Evolutionary conservation across 2,797 vertebrate genomes (phyloP).

Genomic region (Dryobates pubescens): DNA sequence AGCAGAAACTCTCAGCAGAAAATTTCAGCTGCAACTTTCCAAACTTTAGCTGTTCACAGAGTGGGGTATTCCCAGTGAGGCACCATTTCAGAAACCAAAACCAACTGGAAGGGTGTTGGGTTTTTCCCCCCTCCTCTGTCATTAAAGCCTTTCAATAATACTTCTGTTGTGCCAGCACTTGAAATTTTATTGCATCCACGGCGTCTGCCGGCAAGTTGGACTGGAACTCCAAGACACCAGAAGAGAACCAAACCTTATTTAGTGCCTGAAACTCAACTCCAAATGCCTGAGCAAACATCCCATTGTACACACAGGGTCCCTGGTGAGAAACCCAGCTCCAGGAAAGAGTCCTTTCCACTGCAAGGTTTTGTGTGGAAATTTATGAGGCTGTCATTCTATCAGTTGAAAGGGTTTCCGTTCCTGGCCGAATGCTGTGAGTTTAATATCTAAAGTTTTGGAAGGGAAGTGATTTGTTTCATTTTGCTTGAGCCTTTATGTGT

Average conservation of each 20-base stretch:
- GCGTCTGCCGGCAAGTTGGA: background rate
- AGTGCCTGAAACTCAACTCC: conserved; percentile 2
- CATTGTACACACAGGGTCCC: conserved; percentile 50
- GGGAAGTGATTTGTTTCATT: conserved; percentile 69
- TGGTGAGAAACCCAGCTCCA: conserved; percentile 32
- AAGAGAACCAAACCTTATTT: conserved; percentile 29
- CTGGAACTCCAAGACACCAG: conserved; percentile 9
- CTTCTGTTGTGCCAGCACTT: background rate
- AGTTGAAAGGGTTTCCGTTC: conserved; percentile 59
- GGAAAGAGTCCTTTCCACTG: conserved; percentile 19
- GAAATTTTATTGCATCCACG: conserved; percentile 1
- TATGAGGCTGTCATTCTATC: conserved; percentile 56
- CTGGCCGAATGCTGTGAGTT: conserved; percentile 26
- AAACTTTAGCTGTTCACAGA: background rate
- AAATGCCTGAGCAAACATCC: conserved; percentile 53
- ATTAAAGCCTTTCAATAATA: conserved; percentile 31
- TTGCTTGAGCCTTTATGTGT: conserved; percentile 49
- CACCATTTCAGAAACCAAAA: background rate
- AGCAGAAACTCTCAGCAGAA: background rate
- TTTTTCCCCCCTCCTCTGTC: background rate
- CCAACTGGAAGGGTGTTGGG: background rate
- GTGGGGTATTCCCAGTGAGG: background rate
- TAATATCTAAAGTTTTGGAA: conserved; percentile 65
- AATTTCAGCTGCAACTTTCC: background rate
- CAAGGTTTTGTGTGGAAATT: conserved; percentile 63